Evolutionary conservation across 2,888 invertebrate species (phyloP), one percentile per base, ranked within the genome.

Genomic region (Pandemis corylana): DNA sequence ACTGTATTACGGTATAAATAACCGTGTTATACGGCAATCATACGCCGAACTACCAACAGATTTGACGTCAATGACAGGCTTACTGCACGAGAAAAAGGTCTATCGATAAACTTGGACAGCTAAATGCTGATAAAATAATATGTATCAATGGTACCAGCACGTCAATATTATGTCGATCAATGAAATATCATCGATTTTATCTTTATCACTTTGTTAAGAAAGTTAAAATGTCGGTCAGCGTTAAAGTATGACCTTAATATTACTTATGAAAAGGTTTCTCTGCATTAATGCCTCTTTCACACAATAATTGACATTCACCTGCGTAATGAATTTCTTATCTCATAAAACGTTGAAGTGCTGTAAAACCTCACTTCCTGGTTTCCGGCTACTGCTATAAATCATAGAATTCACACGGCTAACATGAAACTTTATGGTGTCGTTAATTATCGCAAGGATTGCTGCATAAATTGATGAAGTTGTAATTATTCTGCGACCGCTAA

Each of bases 1-100:
- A 92, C 80, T 83, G 77, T 79, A 78, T 76, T 81, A 80, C 82
- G 81, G 79, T 79, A 80, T 80, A 51, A 80, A 79, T 80, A 76
- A 77, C 78, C 75, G 75, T 75, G 75, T 75, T 75, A 75, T 63
- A 62, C 46, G 67, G 53, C 70, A 36, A 62, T 71, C 75, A 75
- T 71, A 63, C 70, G 49, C 66, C 71, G n/a, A 62, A 53, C 42
- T 71, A 66, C 65, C 65, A 42, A 49, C 65, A 44, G 44, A 71
- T 15, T 70, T 46, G 70, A 75, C 75, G 71, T 75, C 71, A 75
- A 53, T 66, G 75, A 75, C 75, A 75, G 71, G 70, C 67, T 61
- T 51, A 67, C 71, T 67, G 75, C 75, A 75, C 75, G 75, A 75
- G 75, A 62, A 67, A 67, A 75, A 71, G 56, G 66, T 71, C 75